Percentiles rank a stretch among this genome's conserved stretches.
Evolutionary conservation across 1,140 invertebrate genomes (phyloP).

Genomic region (Papilio machaon): DNA sequence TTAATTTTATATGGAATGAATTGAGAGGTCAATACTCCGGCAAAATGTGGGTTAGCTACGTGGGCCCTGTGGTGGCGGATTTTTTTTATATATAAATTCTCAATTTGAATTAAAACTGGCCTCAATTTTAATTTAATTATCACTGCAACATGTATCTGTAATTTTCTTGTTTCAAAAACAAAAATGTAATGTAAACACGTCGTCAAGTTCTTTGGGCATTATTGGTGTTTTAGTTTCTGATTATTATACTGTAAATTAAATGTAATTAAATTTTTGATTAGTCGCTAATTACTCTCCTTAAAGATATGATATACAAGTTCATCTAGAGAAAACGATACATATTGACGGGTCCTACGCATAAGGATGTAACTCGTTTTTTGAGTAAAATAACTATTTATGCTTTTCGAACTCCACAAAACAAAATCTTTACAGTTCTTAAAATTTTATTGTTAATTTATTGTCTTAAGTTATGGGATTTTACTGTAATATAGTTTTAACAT

Average conservation of each 20-base stretch:
- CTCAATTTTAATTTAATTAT: neutral
- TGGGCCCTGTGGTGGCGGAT: slow-evolving; percentile 50
- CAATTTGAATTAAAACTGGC: slow-evolving; percentile 35
- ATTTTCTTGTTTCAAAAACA: neutral
- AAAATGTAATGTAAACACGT: neutral
- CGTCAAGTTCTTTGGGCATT: neutral
- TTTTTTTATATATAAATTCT: slow-evolving; percentile 47
- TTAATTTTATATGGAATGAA: slow-evolving; percentile 56
- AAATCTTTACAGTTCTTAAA: neutral
- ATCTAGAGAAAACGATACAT: slow-evolving; percentile 34
- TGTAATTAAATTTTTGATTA: neutral
- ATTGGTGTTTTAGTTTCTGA: neutral
- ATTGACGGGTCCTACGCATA: neutral
- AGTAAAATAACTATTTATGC: neutral
- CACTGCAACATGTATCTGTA: neutral
- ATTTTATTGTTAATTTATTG: too few species aligned
- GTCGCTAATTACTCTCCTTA: neutral
- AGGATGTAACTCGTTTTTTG: neutral
- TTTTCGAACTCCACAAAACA: neutral
- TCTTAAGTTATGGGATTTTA: neutral
- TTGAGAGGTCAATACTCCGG: slow-evolving; percentile 65
- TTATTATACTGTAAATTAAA: neutral
- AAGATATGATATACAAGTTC: neutral
- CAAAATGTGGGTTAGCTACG: slow-evolving; percentile 58
- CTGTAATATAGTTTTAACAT: too few species aligned